Percentiles rank a stretch among this genome's conserved stretches.
These are phyloP conservation scores for Hypanus sabinus DNA, from an alignment of 2,113 vertebrate genomes.

Conservation along the genomic window DNA sequence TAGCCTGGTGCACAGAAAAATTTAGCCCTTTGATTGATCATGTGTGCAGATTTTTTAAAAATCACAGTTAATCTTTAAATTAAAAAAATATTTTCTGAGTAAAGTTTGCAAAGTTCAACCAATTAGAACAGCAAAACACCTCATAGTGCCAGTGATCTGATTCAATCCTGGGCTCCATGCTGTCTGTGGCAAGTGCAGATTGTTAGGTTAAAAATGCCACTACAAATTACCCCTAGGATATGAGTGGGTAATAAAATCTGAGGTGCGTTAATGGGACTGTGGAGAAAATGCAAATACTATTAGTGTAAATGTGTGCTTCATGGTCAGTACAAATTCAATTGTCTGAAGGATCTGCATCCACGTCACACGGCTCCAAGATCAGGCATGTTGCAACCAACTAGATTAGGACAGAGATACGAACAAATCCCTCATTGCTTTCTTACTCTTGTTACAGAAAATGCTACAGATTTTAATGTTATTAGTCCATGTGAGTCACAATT, in stretches of 20 bases:
- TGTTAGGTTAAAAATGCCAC: too few species aligned
- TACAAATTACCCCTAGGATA: too few species aligned
- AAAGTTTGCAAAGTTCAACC: background rate
- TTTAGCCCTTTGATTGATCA: background rate
- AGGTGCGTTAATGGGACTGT: too few species aligned
- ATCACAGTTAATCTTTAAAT: background rate
- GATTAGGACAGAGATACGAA: background rate
- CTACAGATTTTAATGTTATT: background rate
- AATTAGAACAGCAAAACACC: background rate
- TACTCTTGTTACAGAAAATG: background rate
- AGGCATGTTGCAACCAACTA: background rate
- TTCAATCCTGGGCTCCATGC: too few species aligned
- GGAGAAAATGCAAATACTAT: too few species aligned
- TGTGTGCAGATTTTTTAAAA: background rate
- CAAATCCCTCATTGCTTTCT: background rate
- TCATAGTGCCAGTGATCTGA: too few species aligned
- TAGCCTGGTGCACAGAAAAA: background rate
- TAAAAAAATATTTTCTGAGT: background rate
- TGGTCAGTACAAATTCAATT: too few species aligned
- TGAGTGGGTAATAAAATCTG: too few species aligned
- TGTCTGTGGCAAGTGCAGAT: too few species aligned
- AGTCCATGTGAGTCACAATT: background rate
- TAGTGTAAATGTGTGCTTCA: too few species aligned
- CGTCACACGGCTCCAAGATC: background rate
- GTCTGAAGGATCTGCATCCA: too few species aligned